phyloP scores from a whole-genome alignment of 1,140 invertebrate genomes.

The Aphaenogaster rudis region DNA sequence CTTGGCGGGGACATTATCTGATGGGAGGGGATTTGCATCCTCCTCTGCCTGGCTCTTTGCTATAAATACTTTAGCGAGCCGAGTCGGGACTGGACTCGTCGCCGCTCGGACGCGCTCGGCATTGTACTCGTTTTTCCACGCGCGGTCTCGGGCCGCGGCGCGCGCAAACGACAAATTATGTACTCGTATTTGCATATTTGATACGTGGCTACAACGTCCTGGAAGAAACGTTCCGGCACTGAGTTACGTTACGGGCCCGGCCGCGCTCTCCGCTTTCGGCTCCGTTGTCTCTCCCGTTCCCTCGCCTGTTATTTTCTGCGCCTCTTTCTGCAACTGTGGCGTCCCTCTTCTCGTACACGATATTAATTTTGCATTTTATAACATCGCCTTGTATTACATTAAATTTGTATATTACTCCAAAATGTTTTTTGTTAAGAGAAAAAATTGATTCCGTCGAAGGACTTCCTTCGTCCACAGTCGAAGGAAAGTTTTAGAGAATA shows the following conservation, averaged over 20 bases:
- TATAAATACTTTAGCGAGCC: slow-evolving; percentile 63
- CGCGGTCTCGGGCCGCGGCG: slow-evolving; percentile 27
- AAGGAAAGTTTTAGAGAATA: neutral
- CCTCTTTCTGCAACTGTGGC: neutral
- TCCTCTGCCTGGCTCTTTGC: slow-evolving; percentile 11
- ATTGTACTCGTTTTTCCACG: slow-evolving; percentile 74
- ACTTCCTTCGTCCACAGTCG: neutral
- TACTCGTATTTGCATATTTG: slow-evolving; percentile 80
- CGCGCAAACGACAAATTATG: slow-evolving; percentile 79
- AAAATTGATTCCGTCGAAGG: neutral
- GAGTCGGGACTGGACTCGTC: neutral
- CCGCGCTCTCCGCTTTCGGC: neutral
- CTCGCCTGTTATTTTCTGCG: neutral
- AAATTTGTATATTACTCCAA: slow-evolving; percentile 2
- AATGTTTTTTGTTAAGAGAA: neutral
- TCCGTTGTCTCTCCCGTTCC: slow-evolving; percentile 20
- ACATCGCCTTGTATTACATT: too few relatives aligned
- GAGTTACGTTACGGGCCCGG: slow-evolving; percentile 73
- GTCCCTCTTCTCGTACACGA: neutral
- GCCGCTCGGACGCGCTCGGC: slow-evolving; percentile 35
- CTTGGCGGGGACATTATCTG: slow-evolving; percentile 74
- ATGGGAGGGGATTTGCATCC: slow-evolving; percentile 77
- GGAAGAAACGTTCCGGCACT: slow-evolving; percentile 70
- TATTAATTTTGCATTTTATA: slow-evolving; percentile 40
- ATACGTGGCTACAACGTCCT: slow-evolving; percentile 77